Conservation (phyloP, 2,797 vertebrate species). For the Balearica regulorum region DNA sequence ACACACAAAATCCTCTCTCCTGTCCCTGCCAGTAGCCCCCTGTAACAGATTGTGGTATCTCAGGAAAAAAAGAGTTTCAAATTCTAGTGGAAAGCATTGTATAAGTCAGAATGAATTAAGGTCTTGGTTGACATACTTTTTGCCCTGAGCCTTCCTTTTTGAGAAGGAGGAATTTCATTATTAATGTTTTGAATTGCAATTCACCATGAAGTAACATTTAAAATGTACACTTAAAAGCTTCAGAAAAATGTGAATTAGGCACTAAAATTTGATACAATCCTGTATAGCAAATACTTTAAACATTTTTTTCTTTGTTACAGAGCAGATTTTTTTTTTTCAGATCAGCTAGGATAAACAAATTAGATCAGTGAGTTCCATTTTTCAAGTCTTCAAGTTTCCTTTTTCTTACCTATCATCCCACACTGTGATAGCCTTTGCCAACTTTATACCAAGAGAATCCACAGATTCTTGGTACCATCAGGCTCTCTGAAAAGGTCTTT, state of each 20-base stretch:
- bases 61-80: neutral
- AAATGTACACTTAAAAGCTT: neutral
- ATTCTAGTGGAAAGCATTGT: neutral
- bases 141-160: neutral
- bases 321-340: neutral
- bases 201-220: neutral
- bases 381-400: neutral
- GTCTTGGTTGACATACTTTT: neutral
- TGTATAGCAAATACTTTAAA: neutral
- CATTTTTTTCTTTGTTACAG: neutral
- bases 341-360: neutral
- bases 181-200: neutral
- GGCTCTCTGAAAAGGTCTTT: neutral
- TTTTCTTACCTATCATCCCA: neutral
- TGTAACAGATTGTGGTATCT: neutral
- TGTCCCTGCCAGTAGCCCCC: neutral
- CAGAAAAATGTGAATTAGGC: neutral
- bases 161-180: neutral
- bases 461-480: neutral
- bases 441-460: neutral
- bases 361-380: neutral
- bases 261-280: neutral
- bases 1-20: neutral
- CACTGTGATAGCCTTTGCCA: neutral
- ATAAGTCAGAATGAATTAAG: neutral